Base-by-base conservation (phyloP, 2,888 invertebrate species). In the Steinernema hermaphroditum region DNA sequence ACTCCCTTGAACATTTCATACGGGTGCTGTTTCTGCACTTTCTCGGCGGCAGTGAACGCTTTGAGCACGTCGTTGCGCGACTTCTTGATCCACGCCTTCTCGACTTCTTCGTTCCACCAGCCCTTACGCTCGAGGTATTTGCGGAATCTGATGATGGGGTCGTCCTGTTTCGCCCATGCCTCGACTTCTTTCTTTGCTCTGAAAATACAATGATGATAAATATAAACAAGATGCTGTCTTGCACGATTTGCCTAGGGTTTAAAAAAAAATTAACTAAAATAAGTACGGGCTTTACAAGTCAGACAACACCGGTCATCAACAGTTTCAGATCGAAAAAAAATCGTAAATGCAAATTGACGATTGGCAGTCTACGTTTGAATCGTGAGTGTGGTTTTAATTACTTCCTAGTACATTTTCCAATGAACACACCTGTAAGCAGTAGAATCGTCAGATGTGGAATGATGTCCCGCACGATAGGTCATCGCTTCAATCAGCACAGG, bases 381-480 rank as follows among this genome's bases (percentile, higher is more conserved):
- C n/a, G n/a, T n/a, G n/a, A n/a, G n/a, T n/a, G n/a, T n/a, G n/a
- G n/a, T n/a, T n/a, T n/a, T n/a, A n/a, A n/a, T n/a, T n/a, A n/a
- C n/a, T n/a, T n/a, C n/a, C n/a, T n/a, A n/a, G n/a, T n/a, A n/a
- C n/a, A n/a, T n/a, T n/a, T n/a, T n/a, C n/a, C n/a, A n/a, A n/a
- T n/a, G n/a, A n/a, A n/a, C n/a, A n/a, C n/a, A 82, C 74, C 98
- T 90, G 87, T 99, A 99, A 0, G 94, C 94, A 12, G 92, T 92
- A 88, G 96, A 96, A 88, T 98, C 98, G 85, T 99, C 98, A 0
- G 96, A 97, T 0, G 98, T 99, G n/a, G 96, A 96, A 88, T 99
- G 98, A 86, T 98, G 96, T 0, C 98, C 94, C 71, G 96, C 91
- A 84, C 96, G 92, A 87, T 99, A 99, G 1, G 94, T 93, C 92